Evolutionary conservation across 2,797 vertebrate genomes (phyloP).

Genomic region (Masticophis lateralis): DNA sequence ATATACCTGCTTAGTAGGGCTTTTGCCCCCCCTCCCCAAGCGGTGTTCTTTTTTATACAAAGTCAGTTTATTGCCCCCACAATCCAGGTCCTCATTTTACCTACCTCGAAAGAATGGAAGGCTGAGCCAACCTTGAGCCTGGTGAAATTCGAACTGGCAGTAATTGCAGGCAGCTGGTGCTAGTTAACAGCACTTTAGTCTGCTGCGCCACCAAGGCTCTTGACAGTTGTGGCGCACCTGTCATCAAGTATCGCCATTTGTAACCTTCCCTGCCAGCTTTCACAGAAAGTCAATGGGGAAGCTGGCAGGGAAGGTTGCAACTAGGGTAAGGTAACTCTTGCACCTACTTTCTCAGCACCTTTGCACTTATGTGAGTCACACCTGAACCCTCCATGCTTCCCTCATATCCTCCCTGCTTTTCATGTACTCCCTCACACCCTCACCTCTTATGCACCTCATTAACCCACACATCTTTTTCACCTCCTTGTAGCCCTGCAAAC

Average conservation of each 20-base stretch:
- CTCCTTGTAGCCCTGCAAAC: neutral
- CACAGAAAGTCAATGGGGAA: neutral
- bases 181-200: too few relatives aligned
- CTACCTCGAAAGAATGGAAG: too few relatives aligned
- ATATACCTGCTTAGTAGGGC: too few relatives aligned
- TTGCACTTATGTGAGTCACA: neutral
- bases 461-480: neutral
- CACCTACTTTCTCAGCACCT: neutral
- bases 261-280: too few relatives aligned
- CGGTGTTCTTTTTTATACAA: too few relatives aligned
- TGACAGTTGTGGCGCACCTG: neutral
- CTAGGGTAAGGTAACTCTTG: neutral
- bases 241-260: neutral
- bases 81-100: too few relatives aligned
- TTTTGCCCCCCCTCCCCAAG: too few relatives aligned
- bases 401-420: neutral
- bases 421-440: neutral
- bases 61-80: too few relatives aligned
- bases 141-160: too few relatives aligned
- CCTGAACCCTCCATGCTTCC: neutral
- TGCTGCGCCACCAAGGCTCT: too few relatives aligned
- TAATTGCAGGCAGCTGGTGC: too few relatives aligned
- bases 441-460: neutral
- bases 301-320: neutral
- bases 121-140: too few relatives aligned